Base-by-base conservation (phyloP, 1,140 invertebrate genomes). In the Pentalonia nigronervosa region DNA sequence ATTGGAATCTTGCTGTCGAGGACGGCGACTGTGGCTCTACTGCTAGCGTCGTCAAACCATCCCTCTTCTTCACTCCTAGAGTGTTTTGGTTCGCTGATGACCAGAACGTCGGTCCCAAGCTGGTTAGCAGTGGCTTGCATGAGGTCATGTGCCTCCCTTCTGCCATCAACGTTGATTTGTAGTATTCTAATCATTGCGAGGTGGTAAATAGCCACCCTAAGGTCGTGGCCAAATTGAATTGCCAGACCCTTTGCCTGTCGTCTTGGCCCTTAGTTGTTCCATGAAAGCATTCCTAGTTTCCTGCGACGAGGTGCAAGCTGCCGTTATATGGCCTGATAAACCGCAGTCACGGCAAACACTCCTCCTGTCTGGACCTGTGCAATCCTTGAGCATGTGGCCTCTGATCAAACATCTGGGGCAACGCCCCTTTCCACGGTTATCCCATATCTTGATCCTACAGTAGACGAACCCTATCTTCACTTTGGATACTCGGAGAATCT, bases 181-280 rank as follows among this genome's bases (percentile, higher is more conserved):
- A 89, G 25, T 7, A 89, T 34, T 30, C 30, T 50, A 89, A 89
- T 89, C 87, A 83, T 83, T 83, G 34, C 17, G 81, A 83, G 81
- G 81, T 21, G 25, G 2, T 83, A 36, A 41, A 41, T 83, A 21
- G 1, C 36, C 81, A n/a, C n/a, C n/a, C n/a, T n/a, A n/a, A n/a
- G n/a, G n/a, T n/a, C 3, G 41, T 21, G n/a, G 81, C 8, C n/a
- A 7, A 11, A 20, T 83, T n/a, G n/a, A n/a, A n/a, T 20, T 83
- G 36, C 17, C 14, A 41, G n/a, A 9, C 81, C 4, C 34, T 21
- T 25, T 81, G n/a, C 9, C 6, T 83, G 36, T 20, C 8, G n/a
- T 83, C 81, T 76, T 14, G 7, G 30, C 11, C 60, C 17, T 76
- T 11, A 76, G 60, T 76, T 76, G n/a, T 76, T n/a, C n/a, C 30